These are phyloP conservation scores for Pollenia griseotomentosa DNA, from an alignment of 2,888 invertebrate genomes.

Conservation along the genomic window DNA sequence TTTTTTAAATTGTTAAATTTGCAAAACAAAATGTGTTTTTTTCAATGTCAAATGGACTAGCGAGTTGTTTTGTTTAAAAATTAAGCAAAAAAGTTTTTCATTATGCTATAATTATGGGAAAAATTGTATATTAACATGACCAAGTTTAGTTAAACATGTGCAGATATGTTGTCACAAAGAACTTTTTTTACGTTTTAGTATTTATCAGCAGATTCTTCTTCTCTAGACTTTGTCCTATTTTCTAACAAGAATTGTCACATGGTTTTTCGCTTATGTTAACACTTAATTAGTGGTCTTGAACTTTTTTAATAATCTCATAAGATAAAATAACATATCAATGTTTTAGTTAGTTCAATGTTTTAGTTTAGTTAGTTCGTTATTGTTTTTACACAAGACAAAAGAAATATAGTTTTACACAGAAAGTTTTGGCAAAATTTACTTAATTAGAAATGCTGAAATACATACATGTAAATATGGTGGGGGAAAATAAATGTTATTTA, in stretches of 20 bases:
- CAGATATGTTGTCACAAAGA: background rate
- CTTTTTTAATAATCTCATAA: background rate
- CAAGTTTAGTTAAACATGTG: background rate
- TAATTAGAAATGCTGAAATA: too few relatives aligned
- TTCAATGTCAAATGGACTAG: background rate
- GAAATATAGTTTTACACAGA: too few relatives aligned
- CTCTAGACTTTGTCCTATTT: background rate
- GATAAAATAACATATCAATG: too few relatives aligned
- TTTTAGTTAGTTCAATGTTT: too few relatives aligned
- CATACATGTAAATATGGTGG: too few relatives aligned
- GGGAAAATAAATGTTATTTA: too few relatives aligned
- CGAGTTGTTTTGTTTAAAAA: background rate
- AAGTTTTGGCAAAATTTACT: too few relatives aligned
- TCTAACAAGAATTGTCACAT: slow-evolving; percentile 3
- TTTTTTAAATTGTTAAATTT: slow-evolving; percentile 3
- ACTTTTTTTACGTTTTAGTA: background rate
- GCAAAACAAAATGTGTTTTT: slow-evolving; percentile 8
- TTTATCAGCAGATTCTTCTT: background rate
- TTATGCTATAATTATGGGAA: background rate
- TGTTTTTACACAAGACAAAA: too few relatives aligned
- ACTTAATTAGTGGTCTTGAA: slow-evolving; percentile 33
- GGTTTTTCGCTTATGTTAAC: slow-evolving; percentile 7
- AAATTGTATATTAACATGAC: background rate
- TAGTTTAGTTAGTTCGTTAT: too few relatives aligned
- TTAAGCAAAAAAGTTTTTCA: background rate